Percentiles rank a stretch among this genome's conserved stretches.
phyloP scores from a whole-genome alignment of 2,797 vertebrate genomes.

The Oryzias sinensis region DNA sequence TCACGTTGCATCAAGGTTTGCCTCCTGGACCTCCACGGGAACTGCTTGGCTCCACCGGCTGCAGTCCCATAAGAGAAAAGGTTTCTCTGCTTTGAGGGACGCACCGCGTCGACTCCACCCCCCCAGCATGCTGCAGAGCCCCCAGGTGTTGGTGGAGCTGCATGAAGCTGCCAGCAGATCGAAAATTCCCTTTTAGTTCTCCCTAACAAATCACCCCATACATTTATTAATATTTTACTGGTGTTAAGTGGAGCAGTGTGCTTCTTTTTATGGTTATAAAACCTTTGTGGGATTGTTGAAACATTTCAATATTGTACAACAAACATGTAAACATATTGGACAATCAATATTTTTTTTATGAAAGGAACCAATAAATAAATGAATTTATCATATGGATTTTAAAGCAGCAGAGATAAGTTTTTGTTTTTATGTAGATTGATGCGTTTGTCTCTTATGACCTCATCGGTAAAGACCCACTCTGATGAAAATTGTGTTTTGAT shows the following conservation, averaged over 20 bases:
- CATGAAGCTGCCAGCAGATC: slow-evolving; percentile 20
- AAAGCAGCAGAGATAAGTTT: too few species aligned
- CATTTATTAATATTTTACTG: slow-evolving; percentile 37
- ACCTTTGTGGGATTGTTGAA: too few species aligned
- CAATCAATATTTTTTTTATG: too few species aligned
- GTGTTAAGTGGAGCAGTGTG: slow-evolving; percentile 21
- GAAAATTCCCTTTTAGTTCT: slow-evolving; percentile 14
- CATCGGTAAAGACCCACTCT: too few species aligned
- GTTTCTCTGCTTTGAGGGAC: slow-evolving; percentile 14
- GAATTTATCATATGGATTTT: too few species aligned
- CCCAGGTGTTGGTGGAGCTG: slow-evolving; percentile 21
- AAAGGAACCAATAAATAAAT: too few species aligned
- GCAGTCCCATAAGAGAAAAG: slow-evolving; percentile 50
- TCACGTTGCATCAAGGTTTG: slow-evolving; percentile 58
- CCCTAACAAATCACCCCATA: slow-evolving; percentile 17
- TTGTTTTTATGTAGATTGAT: too few species aligned
- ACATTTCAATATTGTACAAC: too few species aligned
- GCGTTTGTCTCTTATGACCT: too few species aligned
- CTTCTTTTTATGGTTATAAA: slow-evolving; percentile 5
- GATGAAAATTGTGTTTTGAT: too few species aligned
- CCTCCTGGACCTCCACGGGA: slow-evolving; percentile 48
- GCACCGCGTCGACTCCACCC: slow-evolving; percentile 25
- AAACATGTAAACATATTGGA: too few species aligned
- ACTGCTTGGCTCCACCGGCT: slow-evolving; percentile 65
- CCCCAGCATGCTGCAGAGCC: slow-evolving; percentile 33